Base-by-base conservation (phyloP, 2,888 invertebrate species). In the Pantelozetes paolii region DNA sequence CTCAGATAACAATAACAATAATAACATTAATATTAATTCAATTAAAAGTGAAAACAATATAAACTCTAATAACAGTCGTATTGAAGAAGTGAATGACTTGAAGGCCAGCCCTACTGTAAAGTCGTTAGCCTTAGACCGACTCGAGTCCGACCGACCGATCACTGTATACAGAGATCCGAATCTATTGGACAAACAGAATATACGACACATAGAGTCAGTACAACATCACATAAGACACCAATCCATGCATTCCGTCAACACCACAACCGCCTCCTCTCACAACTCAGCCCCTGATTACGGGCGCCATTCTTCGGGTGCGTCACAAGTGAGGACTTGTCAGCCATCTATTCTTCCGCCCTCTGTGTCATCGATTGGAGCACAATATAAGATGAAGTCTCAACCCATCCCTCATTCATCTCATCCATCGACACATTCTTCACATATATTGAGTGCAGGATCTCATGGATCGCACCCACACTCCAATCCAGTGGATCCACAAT, bases 141-240 rank as follows among this genome's bases (percentile, higher is more conserved):
- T 36, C 69, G 69, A 69, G 28, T 42, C 69, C 26, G 36, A 36
- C 36, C 36, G 36, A 5, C 36, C 36, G 6, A 20, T 69, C 18
- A 69, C 69, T 69, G 69, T 69, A 36, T 69, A 69, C 42, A 69
- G 69, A 69, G 69, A 69, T 69, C 69, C 69, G 42, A 69, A 69
- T 69, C 42, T 69, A 69, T 2, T 28, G 15, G 28, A 69, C 45
- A 69, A 69, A 69, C 69, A 69, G 20, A 42, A 13, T 18, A 69
- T 69, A 2, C 9, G 69, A 28, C 69, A 69, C 42, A 69, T 69
- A 1, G 69, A 69, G 1, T 69, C 69, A 26, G 42, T 69, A 8
- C 67, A 67, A 67, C 69, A 69, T 9, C 40, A 54, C 54, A 8
- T 69, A n/a, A 5, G 42, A 11, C 69, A 69, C 69, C 40, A 40